Base-by-base conservation (phyloP, 2,113 vertebrate genomes). In the Oceanites oceanicus region DNA sequence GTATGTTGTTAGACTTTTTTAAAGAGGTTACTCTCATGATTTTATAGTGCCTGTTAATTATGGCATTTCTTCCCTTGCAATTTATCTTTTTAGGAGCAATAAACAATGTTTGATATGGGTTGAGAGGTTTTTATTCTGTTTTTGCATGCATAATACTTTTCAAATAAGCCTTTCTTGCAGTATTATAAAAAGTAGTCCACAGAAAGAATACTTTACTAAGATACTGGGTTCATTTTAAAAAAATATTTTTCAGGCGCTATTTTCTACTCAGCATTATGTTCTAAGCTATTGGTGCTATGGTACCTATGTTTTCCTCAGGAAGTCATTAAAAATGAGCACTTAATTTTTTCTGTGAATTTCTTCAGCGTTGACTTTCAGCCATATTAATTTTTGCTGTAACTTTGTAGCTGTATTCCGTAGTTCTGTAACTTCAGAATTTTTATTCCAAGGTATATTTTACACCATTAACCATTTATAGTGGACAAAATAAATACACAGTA, bases 1-100 rank as follows among this genome's bases (percentile, higher is more conserved):
- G 74, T 86, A 47, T 94, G 96, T 90, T 92, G 80, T 97, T 82
- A 94, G 66, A 86, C 83, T 62, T 97, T 62, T 97, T 34, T 53
- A 86, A 71, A 90, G 76, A 92, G 72, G 94, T 94, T 86, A 91
- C 52, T 81, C 40, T 82, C 15, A 17, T 38, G 62, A 92, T 45
- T 94, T 86, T 86, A 23, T 87, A 81, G 73, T 76, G 96, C 58
- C 40, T 89, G 87, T 80, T 95, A 62, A 23, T 84, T 36, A 49
- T 47, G 52, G 67, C 11, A 36, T 83, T 96, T 95, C 50, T 86
- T 93, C 81, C 49, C 40, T 95, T 82, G 86, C 15, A 86, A 8
- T 94, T 95, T 73, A 72, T 77, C 44, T 76, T 96, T 89, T 75
- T 78, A 84, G 92, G 65, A 49, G 66, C n/a, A 93, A 8, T 91